Percentiles rank a stretch among this genome's conserved stretches.
Evolutionary conservation across 2,113 vertebrate genomes (phyloP).

Genomic region (Alaudala cheleensis): DNA sequence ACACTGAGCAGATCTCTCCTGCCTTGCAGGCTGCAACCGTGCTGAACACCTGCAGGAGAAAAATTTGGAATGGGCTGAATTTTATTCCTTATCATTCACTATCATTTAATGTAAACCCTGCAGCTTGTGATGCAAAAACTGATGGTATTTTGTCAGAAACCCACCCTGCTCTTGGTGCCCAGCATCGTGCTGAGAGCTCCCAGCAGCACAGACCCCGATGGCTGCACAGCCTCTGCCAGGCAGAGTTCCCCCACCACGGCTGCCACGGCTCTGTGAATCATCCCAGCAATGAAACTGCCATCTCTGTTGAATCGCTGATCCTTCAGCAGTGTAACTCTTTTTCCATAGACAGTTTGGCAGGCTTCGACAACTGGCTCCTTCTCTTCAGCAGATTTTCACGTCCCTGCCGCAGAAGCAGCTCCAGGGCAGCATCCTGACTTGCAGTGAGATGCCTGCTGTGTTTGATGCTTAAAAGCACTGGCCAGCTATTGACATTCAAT

Average conservation of each 20-base stretch:
- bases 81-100: neutral
- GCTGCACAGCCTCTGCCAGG: neutral
- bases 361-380: neutral
- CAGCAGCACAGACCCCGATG: fast-evolving
- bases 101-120: neutral
- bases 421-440: neutral
- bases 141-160: neutral
- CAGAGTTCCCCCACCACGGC: neutral
- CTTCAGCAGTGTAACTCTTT: neutral
- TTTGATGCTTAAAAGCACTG: neutral
- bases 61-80: neutral
- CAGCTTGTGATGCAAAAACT: neutral
- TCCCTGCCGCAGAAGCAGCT: neutral
- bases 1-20: neutral
- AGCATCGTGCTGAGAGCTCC: fast-evolving
- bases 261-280: neutral
- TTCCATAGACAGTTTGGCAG: constrained; percentile 26
- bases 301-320: neutral
- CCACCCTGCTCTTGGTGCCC: neutral
- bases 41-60: neutral
- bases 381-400: neutral
- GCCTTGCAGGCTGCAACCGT: neutral
- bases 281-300: constrained; percentile 30
- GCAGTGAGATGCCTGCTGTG: neutral
- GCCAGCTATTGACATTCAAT: neutral